Evolutionary conservation across 2,888 invertebrate genomes (phyloP).

Genomic region (Proisotoma minuta): DNA sequence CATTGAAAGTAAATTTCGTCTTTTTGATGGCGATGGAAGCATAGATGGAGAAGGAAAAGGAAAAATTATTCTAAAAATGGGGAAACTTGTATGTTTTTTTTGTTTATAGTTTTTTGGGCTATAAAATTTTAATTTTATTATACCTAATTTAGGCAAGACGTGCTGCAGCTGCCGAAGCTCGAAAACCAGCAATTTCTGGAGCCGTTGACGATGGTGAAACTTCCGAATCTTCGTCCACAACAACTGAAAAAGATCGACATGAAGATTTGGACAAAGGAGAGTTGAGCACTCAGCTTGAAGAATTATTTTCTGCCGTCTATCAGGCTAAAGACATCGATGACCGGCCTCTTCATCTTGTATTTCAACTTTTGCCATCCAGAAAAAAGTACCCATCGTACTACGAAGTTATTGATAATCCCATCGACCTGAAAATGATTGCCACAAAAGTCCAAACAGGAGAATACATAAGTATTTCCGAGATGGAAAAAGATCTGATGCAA

Average conservation of each 20-base stretch:
- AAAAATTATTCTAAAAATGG: slow-evolving; percentile 57
- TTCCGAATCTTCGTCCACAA: slow-evolving; percentile 67
- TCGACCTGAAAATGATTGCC: slow-evolving; percentile 90
- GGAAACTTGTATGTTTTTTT: slow-evolving; percentile 52
- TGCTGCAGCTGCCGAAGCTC: slow-evolving; percentile 50
- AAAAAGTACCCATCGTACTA: slow-evolving; percentile 94
- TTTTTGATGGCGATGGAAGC: slow-evolving; percentile 50
- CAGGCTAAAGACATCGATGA: slow-evolving; percentile 73
- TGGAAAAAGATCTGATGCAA: slow-evolving; percentile 82
- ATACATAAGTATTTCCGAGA: slow-evolving; percentile 70
- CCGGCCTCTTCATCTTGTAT: slow-evolving; percentile 77
- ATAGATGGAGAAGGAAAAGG: slow-evolving; percentile 55
- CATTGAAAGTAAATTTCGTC: slow-evolving; percentile 58
- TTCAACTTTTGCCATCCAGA: slow-evolving; percentile 86
- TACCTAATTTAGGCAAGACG: slow-evolving; percentile 38
- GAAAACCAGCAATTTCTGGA: slow-evolving; percentile 49
- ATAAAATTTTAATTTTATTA: neutral
- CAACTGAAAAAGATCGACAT: slow-evolving; percentile 62
- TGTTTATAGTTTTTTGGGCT: neutral
- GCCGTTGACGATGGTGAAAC: slow-evolving; percentile 62
- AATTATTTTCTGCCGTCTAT: slow-evolving; percentile 83
- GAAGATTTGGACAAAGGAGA: slow-evolving; percentile 33
- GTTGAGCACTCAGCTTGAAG: slow-evolving; percentile 65
- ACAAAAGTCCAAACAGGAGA: slow-evolving; percentile 74
- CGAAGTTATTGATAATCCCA: slow-evolving; percentile 85